phyloP scores from a whole-genome alignment of 2,888 invertebrate genomes.

The Orchesellides sinensis region DNA sequence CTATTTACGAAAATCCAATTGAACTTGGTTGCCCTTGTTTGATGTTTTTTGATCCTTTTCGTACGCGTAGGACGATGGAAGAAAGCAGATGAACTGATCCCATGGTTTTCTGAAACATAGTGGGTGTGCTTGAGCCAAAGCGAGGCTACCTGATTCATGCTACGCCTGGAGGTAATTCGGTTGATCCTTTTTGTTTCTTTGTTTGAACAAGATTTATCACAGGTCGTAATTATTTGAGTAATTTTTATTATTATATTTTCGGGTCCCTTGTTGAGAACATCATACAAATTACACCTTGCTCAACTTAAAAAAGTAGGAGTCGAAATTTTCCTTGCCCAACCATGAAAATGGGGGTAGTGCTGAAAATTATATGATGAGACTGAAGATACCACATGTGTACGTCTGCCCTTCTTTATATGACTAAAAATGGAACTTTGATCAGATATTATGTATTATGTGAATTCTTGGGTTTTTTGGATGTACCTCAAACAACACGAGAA shows the following conservation, averaged over 20 bases:
- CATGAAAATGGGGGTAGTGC: slow-evolving; percentile 26
- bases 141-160: neutral
- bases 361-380: slow-evolving; percentile 13
- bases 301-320: neutral
- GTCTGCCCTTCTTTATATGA: slow-evolving; percentile 11
- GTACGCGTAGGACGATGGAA: neutral
- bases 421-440: slow-evolving; percentile 51
- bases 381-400: slow-evolving; percentile 36
- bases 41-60: neutral
- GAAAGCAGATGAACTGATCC: neutral
- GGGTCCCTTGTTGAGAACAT: slow-evolving; percentile 40
- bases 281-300: slow-evolving; percentile 40
- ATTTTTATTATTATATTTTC: slow-evolving; percentile 42
- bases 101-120: too few species aligned
- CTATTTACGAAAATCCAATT: neutral
- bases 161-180: too few species aligned
- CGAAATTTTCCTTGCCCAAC: slow-evolving; percentile 7
- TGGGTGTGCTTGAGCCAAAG: too few species aligned
- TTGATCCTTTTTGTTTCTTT: slow-evolving; percentile 22
- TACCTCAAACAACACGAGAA: neutral
- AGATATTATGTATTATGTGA: slow-evolving; percentile 54
- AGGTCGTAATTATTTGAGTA: slow-evolving; percentile 27
- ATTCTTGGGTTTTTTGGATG: slow-evolving; percentile 28
- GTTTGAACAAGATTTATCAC: slow-evolving; percentile 54
- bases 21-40: neutral